Evolutionary conservation across 1,140 invertebrate species (phyloP), one percentile per base, ranked within the genome.

Genomic region (Littorina saxatilis): DNA sequence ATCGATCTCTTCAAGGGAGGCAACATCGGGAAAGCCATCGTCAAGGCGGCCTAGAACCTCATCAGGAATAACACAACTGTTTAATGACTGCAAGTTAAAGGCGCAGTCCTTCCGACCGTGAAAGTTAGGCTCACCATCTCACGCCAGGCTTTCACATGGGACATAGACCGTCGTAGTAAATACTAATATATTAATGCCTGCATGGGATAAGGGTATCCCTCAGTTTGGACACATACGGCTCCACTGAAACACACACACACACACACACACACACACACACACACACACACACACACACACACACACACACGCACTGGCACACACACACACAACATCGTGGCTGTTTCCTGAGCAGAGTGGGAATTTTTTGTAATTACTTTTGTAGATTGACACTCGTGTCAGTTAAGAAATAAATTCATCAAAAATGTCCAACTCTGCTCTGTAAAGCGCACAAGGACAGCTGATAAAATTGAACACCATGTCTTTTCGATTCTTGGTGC

Each of bases 21-120:
- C 76, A 95, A 95, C 90, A 92, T 89, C 29, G 95, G 95, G 40
- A 96, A 96, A 92, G 93, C 94, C 58, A 87, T 95, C 77, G 93
- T 95, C 13, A 93, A 94, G 91, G 92, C n/a, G n/a, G n/a, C n/a
- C n/a, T 55, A 23, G 86, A 73, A 84, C 17, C 11, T 37, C 17
- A 40, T 73, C 20, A 11, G 35, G 11, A 15, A n/a, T 23, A 11
- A 2, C 1, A 4, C 4, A 27, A 43, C 11, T 40, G 2, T n/a
- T 27, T 27, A 9, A 27, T 63, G 29, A 63, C 7, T 39, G 70
- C 29, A n/a, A 39, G 43, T 4, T 9, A 20, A 29, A 73, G 35
- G 5, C 35, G 4, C 5, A 32, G 35, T 4, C 37, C 4, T 9
- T 40, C 3, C 5, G 29, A 35, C 35, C 4, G 17, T 35, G 2